A percentile compares a stretch with the other conserved stretches of the same genome.
These are phyloP conservation scores for Cepaea nemoralis DNA, from an alignment of 1,140 invertebrate genomes.

Conservation along the genomic window DNA sequence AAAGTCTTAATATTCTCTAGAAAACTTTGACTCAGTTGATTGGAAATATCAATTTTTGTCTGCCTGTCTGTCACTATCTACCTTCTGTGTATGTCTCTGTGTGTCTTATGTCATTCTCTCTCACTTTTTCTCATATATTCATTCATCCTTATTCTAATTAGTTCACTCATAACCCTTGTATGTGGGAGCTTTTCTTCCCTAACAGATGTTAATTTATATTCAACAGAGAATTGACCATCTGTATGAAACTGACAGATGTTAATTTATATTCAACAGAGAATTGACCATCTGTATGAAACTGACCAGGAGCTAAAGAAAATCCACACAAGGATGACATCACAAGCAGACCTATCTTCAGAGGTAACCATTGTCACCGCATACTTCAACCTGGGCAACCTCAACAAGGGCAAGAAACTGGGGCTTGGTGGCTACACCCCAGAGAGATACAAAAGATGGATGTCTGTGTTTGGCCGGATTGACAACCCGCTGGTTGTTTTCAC, in stretches of 20 bases:
- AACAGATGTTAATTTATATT: too few relatives aligned
- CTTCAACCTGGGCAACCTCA: slow-evolving; percentile 55
- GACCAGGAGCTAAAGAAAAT: slow-evolving; percentile 37
- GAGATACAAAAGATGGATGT: slow-evolving; percentile 57
- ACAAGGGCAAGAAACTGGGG: slow-evolving; percentile 47
- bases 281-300: slow-evolving; percentile 35
- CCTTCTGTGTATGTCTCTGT: too few relatives aligned
- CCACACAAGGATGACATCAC: slow-evolving; percentile 34
- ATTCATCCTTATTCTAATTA: background rate
- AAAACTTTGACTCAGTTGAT: too few relatives aligned
- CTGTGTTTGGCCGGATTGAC: slow-evolving; percentile 49
- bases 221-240: too few relatives aligned
- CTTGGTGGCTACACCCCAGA: slow-evolving; percentile 46
- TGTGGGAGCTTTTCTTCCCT: too few relatives aligned
- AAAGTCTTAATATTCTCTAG: too few relatives aligned
- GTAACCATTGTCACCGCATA: slow-evolving; percentile 59
- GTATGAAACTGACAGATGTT: too few relatives aligned
- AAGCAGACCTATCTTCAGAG: slow-evolving; percentile 42
- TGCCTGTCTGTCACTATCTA: too few relatives aligned
- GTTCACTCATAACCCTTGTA: background rate
- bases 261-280: slow-evolving; percentile 42
- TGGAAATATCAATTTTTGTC: too few relatives aligned
- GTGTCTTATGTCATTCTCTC: background rate
- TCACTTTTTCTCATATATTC: background rate
- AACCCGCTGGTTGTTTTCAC: slow-evolving; percentile 58